Percentiles rank a stretch among this genome's conserved stretches.
phyloP scores from a whole-genome alignment of 2,113 vertebrate species.

The Cairina moschata region DNA sequence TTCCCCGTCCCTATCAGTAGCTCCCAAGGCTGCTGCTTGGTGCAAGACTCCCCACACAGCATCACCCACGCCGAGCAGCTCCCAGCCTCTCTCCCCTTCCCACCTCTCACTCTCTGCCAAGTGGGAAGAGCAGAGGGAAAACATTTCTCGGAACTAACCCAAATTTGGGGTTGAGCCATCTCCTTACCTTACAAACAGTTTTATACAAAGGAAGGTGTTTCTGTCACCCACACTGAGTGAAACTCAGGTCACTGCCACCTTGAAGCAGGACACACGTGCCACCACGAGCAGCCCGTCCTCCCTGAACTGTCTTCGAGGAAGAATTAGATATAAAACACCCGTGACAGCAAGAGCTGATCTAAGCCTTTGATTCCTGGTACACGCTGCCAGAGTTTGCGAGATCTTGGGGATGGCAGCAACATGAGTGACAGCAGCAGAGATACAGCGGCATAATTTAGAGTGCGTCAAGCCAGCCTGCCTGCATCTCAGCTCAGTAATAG shows the following conservation, averaged over 20 bases:
- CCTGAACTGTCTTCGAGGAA: not conserved
- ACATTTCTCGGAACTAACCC: not conserved
- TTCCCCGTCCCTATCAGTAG: not conserved
- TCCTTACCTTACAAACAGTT: not conserved
- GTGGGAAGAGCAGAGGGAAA: not conserved
- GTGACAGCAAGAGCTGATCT: constrained; percentile 50
- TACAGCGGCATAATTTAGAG: constrained; percentile 30
- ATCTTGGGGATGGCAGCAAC: not conserved
- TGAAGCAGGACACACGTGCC: not conserved
- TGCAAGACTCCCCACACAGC: not conserved
- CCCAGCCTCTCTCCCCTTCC: not conserved
- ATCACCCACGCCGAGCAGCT: not conserved
- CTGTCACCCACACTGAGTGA: not conserved
- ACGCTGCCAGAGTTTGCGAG: not conserved
- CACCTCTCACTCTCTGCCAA: not conserved
- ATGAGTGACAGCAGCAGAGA: constrained; percentile 37
- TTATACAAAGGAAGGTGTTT: not conserved
- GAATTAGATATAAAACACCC: constrained; percentile 37
- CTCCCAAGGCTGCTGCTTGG: not conserved
- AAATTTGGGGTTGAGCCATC: not conserved
- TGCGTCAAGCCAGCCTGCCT: constrained; percentile 13
- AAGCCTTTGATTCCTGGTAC: constrained; percentile 59
- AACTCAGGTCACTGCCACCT: rapidly evolving
- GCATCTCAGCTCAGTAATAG: constrained; percentile 18
- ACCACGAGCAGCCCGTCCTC: not conserved